A percentile compares a stretch with the other conserved stretches of the same genome.
These are phyloP conservation scores for Hyles vespertilio DNA, from an alignment of 1,140 invertebrate species.

Conservation along the genomic window DNA sequence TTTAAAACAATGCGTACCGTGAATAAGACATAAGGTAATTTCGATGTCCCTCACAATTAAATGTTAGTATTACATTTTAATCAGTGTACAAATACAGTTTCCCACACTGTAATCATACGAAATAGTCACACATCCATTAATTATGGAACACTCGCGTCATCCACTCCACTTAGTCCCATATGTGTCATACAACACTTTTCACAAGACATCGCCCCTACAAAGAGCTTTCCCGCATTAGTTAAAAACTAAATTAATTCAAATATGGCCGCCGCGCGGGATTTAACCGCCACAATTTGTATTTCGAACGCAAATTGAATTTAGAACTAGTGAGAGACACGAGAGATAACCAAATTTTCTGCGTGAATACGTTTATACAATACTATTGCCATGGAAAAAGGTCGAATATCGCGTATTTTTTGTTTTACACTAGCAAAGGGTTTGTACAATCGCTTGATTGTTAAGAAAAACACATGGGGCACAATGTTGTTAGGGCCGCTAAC, in stretches of 20 bases:
- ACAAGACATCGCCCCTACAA: constrained; percentile 25
- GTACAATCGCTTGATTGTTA: constrained; percentile 53
- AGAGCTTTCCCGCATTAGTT: constrained; percentile 47
- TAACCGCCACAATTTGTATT: constrained; percentile 52
- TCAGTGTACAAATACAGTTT: too few species aligned
- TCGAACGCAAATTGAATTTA: constrained; percentile 47
- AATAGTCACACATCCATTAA: constrained; percentile 3
- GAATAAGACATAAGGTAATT: too few species aligned
- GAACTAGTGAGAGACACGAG: constrained; percentile 31
- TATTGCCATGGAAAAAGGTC: constrained; percentile 23
- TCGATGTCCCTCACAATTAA: too few species aligned
- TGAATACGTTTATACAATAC: constrained; percentile 13
- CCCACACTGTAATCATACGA: background rate
- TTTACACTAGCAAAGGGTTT: constrained; percentile 23
- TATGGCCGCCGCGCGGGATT: constrained; percentile 41
- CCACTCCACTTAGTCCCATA: constrained; percentile 14
- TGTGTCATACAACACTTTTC: constrained; percentile 25
- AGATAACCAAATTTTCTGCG: constrained; percentile 30
- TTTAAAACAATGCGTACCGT: too few species aligned
- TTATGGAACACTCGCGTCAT: constrained; percentile 5
- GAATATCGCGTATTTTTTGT: constrained; percentile 20
- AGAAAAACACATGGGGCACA: constrained; percentile 67
- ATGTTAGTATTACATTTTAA: too few species aligned
- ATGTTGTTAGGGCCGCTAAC: constrained; percentile 54
- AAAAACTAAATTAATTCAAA: constrained; percentile 60